Percentiles rank a stretch among this genome's conserved stretches.
phyloP scores from a whole-genome alignment of 1,140 invertebrate genomes.

The Contarinia nasturtii region DNA sequence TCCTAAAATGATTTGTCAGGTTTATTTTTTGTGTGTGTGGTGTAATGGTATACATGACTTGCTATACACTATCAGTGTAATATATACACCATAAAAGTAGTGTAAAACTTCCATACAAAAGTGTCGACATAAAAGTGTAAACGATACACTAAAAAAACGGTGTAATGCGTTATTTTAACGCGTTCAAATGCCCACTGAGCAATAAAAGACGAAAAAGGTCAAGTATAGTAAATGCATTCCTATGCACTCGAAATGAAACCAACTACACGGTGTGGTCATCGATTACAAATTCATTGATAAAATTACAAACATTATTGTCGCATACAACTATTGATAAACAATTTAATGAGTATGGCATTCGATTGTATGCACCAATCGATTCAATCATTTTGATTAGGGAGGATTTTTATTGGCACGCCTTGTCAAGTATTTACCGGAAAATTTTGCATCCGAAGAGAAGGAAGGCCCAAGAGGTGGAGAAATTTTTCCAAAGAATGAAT shows the following conservation, averaged over 20 bases:
- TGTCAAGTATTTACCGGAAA: constrained; percentile 72
- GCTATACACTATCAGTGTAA: too few relatives aligned
- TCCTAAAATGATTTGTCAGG: too few relatives aligned
- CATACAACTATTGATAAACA: constrained; percentile 54
- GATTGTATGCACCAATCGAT: constrained; percentile 49
- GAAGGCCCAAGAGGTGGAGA: constrained; percentile 57
- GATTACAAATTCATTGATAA: constrained; percentile 58
- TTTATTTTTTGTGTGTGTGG: too few relatives aligned
- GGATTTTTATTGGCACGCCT: constrained; percentile 61
- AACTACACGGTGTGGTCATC: constrained; percentile 86
- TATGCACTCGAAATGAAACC: constrained; percentile 63
- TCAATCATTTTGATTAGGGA: constrained; percentile 44
- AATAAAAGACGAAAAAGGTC: too few relatives aligned
- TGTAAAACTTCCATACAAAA: too few relatives aligned
- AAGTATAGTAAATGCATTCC: too few relatives aligned
- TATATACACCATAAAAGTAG: too few relatives aligned
- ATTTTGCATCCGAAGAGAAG: constrained; percentile 74
- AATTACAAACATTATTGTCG: constrained; percentile 51
- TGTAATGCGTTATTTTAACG: too few relatives aligned
- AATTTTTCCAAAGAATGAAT: constrained; percentile 62
- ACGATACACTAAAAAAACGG: too few relatives aligned
- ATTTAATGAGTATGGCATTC: constrained; percentile 52
- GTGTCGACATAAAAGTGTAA: too few relatives aligned
- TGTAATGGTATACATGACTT: too few relatives aligned
- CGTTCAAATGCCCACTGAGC: too few relatives aligned